Percentiles rank a stretch among this genome's conserved stretches.
Evolutionary conservation across 2,888 invertebrate species (phyloP).

Genomic region (Andrena trimmerana): DNA sequence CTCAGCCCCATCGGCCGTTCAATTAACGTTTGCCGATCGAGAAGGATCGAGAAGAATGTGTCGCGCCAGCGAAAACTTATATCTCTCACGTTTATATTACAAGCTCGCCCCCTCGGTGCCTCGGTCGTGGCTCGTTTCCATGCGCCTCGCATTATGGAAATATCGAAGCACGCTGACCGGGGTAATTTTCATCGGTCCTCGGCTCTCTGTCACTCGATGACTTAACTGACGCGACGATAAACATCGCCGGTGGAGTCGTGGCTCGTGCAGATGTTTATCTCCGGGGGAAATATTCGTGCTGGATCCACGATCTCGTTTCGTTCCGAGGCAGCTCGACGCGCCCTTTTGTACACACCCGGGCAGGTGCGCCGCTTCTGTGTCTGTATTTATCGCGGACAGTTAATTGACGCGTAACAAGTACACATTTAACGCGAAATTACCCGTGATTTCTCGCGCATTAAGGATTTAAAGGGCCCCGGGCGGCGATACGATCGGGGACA

Average conservation of each 20-base stretch:
- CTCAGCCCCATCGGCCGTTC: slow-evolving; percentile 12
- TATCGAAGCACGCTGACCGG: not conserved
- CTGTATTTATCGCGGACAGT: not conserved
- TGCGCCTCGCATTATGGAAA: slow-evolving; percentile 18
- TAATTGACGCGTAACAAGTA: slow-evolving; percentile 18
- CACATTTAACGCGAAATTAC: slow-evolving; percentile 9
- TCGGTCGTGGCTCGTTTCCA: not conserved
- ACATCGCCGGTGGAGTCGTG: slow-evolving; percentile 7
- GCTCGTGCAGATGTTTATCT: slow-evolving; percentile 27
- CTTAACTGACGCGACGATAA: slow-evolving; percentile 36
- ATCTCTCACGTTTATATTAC: slow-evolving; percentile 17
- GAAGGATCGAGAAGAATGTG: not conserved
- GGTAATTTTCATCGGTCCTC: slow-evolving; percentile 7
- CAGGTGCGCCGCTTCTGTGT: not conserved
- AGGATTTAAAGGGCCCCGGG: not conserved
- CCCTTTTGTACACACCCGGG: not conserved
- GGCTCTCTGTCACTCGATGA: slow-evolving; percentile 21
- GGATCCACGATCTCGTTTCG: not conserved
- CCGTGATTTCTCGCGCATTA: slow-evolving; percentile 37
- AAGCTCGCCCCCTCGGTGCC: not conserved
- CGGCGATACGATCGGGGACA: slow-evolving; percentile 45
- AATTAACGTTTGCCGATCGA: slow-evolving; percentile 34
- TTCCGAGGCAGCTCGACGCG: not conserved
- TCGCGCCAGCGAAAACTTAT: not conserved
- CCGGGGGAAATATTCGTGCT: slow-evolving; percentile 1